Evolutionary conservation across 1,140 invertebrate genomes (phyloP).

Genomic region (Drosophila repletoides): DNA sequence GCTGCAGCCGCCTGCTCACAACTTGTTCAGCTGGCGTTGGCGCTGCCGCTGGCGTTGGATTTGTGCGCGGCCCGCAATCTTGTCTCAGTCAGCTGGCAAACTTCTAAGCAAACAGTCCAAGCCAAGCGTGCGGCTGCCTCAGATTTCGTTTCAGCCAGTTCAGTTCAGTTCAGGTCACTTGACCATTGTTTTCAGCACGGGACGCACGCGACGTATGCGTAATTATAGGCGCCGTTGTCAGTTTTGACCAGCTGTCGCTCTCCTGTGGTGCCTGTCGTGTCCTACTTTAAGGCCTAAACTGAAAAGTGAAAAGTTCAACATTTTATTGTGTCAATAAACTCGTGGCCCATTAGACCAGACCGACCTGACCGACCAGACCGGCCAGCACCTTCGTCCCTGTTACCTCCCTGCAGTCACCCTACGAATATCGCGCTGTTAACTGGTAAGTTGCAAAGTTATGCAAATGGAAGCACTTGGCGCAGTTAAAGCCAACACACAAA

Average conservation of each 20-base stretch:
- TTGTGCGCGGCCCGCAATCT: conserved; percentile 57
- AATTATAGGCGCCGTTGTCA: conserved; percentile 46
- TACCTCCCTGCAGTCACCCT: conserved; percentile 4
- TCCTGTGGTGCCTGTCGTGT: background rate
- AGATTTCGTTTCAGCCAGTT: background rate
- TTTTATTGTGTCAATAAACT: conserved; percentile 70
- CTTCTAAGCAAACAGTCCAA: conserved; percentile 73
- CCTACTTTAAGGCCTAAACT: conserved; percentile 42
- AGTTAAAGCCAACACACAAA: conserved; percentile 7
- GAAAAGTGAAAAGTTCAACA: conserved; percentile 57
- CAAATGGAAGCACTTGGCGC: conserved; percentile 36
- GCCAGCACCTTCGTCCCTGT: background rate
- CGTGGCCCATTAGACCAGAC: background rate
- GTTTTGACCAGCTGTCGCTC: conserved; percentile 30
- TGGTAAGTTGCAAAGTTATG: conserved; percentile 38
- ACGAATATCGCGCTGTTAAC: background rate
- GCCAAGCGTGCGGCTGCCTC: conserved; percentile 1
- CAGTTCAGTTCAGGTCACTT: background rate
- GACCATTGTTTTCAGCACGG: background rate
- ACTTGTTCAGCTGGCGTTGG: conserved; percentile 20
- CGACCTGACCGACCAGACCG: too few relatives aligned
- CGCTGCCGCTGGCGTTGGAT: conserved; percentile 12
- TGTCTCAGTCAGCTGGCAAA: conserved; percentile 69
- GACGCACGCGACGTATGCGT: conserved; percentile 65
- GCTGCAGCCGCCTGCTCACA: conserved; percentile 9